Conservation (phyloP, 2,113 vertebrate genomes). For the Colistium nudipinnis region DNA sequence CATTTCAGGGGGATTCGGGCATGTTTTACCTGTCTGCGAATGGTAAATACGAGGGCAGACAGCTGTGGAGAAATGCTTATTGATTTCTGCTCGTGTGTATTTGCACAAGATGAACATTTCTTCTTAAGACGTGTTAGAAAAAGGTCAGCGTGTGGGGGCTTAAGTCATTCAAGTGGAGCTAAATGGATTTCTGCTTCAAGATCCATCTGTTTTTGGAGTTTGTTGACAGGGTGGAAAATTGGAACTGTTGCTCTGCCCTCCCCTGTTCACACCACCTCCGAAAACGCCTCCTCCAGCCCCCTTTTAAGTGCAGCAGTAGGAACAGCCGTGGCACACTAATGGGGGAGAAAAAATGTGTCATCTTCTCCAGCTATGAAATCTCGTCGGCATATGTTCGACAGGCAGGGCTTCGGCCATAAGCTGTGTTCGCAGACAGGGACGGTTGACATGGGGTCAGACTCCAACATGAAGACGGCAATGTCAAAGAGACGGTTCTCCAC, state of each 20-base stretch:
- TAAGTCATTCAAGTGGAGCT: constrained; percentile 71
- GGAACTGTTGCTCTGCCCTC: constrained; percentile 66
- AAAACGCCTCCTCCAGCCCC: not conserved
- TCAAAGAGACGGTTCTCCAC: constrained; percentile 38
- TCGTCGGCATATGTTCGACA: not conserved
- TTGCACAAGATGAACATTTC: constrained; percentile 71
- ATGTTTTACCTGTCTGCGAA: constrained; percentile 59
- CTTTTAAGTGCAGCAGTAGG: constrained; percentile 21
- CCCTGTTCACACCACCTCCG: not conserved
- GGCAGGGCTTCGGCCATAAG: constrained; percentile 4
- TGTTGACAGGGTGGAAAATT: constrained; percentile 74
- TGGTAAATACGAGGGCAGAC: constrained; percentile 48
- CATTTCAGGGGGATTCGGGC: constrained; percentile 48
- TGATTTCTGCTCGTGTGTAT: constrained; percentile 70
- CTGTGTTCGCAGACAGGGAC: constrained; percentile 23
- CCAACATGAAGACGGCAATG: constrained; percentile 36
- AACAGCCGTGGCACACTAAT: constrained; percentile 17
- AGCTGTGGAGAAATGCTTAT: constrained; percentile 64
- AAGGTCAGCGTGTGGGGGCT: constrained; percentile 70
- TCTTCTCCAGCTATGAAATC: constrained; percentile 44
- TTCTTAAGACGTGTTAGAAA: constrained; percentile 56
- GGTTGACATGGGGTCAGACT: constrained; percentile 36
- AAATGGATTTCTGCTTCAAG: constrained; percentile 72
- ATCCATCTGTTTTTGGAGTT: constrained; percentile 76
- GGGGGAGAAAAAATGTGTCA: constrained; percentile 29